phyloP scores from a whole-genome alignment of 1,140 invertebrate species.

The Drosophila lacteicornis region DNA sequence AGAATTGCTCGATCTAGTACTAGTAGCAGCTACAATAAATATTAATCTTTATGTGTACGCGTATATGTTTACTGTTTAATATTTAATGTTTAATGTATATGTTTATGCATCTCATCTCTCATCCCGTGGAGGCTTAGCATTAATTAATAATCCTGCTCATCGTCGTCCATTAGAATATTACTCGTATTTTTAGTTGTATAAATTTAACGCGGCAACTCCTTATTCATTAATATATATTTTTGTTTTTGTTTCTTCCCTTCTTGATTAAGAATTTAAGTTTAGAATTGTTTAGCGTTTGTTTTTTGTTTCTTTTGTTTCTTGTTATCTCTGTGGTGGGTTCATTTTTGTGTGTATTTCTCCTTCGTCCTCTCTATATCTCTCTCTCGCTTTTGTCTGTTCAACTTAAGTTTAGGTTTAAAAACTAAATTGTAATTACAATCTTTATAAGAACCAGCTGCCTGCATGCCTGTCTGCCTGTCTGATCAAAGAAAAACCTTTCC shows the following conservation, averaged over 20 bases:
- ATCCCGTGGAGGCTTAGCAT: constrained; percentile 29
- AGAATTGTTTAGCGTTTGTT: constrained; percentile 58
- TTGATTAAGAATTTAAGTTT: constrained; percentile 47
- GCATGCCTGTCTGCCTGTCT: constrained; percentile 31
- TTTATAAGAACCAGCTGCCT: constrained; percentile 41
- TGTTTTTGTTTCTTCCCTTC: background rate
- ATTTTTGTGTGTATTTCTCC: constrained; percentile 63
- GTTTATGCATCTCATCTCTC: constrained; percentile 17
- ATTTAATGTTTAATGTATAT: constrained; percentile 56
- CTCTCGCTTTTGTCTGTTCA: constrained; percentile 44
- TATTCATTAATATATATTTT: constrained; percentile 50
- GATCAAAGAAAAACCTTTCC: constrained; percentile 41
- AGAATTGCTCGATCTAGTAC: constrained; percentile 42
- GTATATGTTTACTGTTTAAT: constrained; percentile 25
- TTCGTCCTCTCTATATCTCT: constrained; percentile 13
- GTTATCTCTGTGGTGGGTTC: constrained; percentile 74
- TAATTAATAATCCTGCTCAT: constrained; percentile 25
- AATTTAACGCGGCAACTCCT: constrained; percentile 68
- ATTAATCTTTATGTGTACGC: constrained; percentile 63
- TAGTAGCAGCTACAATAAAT: constrained; percentile 78
- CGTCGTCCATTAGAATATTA: constrained; percentile 38
- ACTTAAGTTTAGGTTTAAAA: constrained; percentile 60
- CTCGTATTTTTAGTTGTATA: constrained; percentile 54
- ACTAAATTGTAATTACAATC: constrained; percentile 54
- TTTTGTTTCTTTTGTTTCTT: constrained; percentile 30